Evolutionary conservation across 1,140 invertebrate genomes (phyloP), one percentile per base, ranked within the genome.

Genomic region (Helicoverpa zea): DNA sequence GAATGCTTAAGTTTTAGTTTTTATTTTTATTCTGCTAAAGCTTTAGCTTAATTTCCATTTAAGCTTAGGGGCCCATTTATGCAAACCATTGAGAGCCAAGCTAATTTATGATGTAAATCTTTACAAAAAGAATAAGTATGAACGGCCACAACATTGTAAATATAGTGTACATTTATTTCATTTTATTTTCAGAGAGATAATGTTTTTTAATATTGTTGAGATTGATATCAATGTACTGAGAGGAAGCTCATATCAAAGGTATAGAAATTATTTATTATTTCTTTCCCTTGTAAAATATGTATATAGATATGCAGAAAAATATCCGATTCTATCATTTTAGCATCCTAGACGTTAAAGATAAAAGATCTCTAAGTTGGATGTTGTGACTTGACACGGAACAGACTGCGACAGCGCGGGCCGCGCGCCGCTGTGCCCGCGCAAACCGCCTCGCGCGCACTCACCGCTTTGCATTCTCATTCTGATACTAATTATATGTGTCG

Each of bases 211-310:
- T 77, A 81, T 81, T 83, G 76, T 86, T 83, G 80, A 73, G 72
- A 84, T 87, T 84, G 81, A 84, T 85, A 82, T 83, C 80, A 68
- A 82, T 82, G 85, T 86, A 91, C 80, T 89, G 86, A 88, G 87
- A 84, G 83, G 82, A 89, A 82, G 87, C 90, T 91, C 91, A 91
- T 91, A 91, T 93, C 90, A 90, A 90, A 90, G 88, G 87, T 88
- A 86, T 91, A 90, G 88, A 91, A 90, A 90, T 89, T 88, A 90
- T 90, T 90, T 90, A 91, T 91, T 86, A 85, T 92, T 92, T 91
- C 90, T 89, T 92, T 90, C 81, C 88, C 83, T 91, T 94, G 92
- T 94, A 94, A 90, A 90, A 94, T 91, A 94, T 94, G 92, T 94
- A 94, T 91, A 94, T 94, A 94, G 84, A 89, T 88, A 86, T 87